Percentiles rank a stretch among this genome's conserved stretches.
Evolutionary conservation across 2,888 invertebrate genomes (phyloP).

Genomic region (Craniophora ligustri): DNA sequence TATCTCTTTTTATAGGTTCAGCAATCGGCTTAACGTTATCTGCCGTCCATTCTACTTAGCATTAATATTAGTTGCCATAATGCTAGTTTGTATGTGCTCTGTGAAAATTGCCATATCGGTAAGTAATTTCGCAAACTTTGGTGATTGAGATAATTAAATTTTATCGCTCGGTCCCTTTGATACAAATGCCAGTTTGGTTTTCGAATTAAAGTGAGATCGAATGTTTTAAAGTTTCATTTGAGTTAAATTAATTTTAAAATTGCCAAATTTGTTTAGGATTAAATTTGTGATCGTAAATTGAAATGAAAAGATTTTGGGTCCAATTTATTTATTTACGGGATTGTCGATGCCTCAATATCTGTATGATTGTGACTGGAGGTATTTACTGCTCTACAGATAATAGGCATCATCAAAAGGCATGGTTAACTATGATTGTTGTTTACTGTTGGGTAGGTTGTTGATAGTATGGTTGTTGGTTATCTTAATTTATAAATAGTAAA

Average conservation of each 20-base stretch:
- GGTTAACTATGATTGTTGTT: too few species aligned
- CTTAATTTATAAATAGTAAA: too few species aligned
- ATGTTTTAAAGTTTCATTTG: slow-evolving; percentile 7
- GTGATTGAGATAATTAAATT: slow-evolving; percentile 31
- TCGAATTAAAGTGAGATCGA: slow-evolving; percentile 6
- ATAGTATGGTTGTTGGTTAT: too few species aligned
- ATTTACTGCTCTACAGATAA: too few species aligned
- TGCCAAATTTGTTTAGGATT: neutral
- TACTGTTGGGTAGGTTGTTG: too few species aligned
- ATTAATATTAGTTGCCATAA: slow-evolving; percentile 74
- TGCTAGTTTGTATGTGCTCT: slow-evolving; percentile 81
- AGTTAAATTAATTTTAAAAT: neutral
- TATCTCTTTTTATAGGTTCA: slow-evolving; percentile 68
- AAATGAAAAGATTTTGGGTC: neutral
- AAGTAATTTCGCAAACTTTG: slow-evolving; percentile 56
- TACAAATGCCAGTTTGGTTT: slow-evolving; percentile 22
- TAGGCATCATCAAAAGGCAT: too few species aligned
- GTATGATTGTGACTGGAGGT: too few species aligned
- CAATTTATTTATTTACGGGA: neutral
- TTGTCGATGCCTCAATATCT: too few species aligned
- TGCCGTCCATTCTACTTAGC: slow-evolving; percentile 79
- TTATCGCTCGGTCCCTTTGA: slow-evolving; percentile 34
- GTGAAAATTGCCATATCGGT: slow-evolving; percentile 83
- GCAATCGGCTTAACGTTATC: slow-evolving; percentile 76
- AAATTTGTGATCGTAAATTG: neutral